Conservation (phyloP, 1,140 invertebrate genomes). For the Daktulosphaira vitifoliae region DNA sequence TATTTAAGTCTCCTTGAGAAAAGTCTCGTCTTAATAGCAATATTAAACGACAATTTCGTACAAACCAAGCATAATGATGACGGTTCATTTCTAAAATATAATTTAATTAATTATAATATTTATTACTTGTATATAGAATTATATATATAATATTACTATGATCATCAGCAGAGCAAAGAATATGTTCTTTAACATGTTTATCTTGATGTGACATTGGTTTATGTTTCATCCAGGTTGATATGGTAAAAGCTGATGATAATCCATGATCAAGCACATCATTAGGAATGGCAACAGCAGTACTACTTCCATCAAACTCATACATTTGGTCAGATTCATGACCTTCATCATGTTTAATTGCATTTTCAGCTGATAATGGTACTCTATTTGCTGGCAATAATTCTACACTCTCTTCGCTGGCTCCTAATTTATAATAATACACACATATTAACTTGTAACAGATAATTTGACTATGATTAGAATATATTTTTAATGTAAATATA, state of each 20-base stretch:
- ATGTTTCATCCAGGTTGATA: slow-evolving; percentile 90
- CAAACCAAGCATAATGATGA: slow-evolving; percentile 94
- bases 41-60: slow-evolving; percentile 92
- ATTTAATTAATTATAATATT: slow-evolving; percentile 34
- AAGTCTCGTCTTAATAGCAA: slow-evolving; percentile 86
- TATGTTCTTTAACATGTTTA: slow-evolving; percentile 86
- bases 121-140: no score
- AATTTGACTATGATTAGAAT: no score
- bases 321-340: slow-evolving; percentile 82
- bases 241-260: slow-evolving; percentile 70
- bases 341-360: slow-evolving; percentile 79
- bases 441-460: no score
- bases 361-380: slow-evolving; percentile 54
- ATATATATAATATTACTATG: slow-evolving; percentile 56
- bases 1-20: slow-evolving; percentile 83
- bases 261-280: slow-evolving; percentile 62
- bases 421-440: slow-evolving; percentile 43
- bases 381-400: slow-evolving; percentile 69
- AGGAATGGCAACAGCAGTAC: slow-evolving; percentile 76
- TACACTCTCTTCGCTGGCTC: slow-evolving; percentile 57
- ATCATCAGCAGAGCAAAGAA: slow-evolving; percentile 91
- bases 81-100: slow-evolving; percentile 82
- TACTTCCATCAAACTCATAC: slow-evolving; percentile 85
- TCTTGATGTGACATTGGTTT: slow-evolving; percentile 60
- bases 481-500: no score